Evolutionary conservation across 2,888 invertebrate genomes (phyloP).

Genomic region (Synergus umbraculus): DNA sequence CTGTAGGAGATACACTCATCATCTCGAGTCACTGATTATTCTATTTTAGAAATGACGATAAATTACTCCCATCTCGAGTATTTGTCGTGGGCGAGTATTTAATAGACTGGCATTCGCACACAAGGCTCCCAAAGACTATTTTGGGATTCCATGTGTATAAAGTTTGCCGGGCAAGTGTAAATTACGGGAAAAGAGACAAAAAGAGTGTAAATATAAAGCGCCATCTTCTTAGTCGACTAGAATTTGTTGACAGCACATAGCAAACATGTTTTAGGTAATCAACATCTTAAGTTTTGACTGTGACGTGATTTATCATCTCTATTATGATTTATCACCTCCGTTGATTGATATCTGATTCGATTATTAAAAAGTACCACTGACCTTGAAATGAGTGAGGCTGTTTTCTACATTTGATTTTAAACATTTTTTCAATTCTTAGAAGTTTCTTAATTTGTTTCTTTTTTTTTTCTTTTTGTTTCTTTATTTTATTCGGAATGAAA

Average conservation of each 20-base stretch:
- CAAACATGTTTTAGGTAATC: not conserved
- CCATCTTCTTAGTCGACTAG: slow-evolving; percentile 14
- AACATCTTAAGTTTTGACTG: not conserved
- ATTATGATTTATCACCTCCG: slow-evolving; percentile 1
- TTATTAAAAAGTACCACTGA: not conserved
- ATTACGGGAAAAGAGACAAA: slow-evolving; percentile 9
- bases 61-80: slow-evolving; percentile 25
- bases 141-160: slow-evolving; percentile 21
- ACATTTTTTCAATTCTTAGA: too few relatives aligned
- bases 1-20: slow-evolving; percentile 25
- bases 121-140: slow-evolving; percentile 26
- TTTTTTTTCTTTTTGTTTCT: too few relatives aligned
- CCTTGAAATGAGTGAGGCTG: not conserved
- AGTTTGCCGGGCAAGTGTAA: slow-evolving; percentile 16
- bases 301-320: slow-evolving; percentile 1
- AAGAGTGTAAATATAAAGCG: slow-evolving; percentile 4
- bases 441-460: too few relatives aligned
- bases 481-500: too few relatives aligned
- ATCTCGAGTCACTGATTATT: slow-evolving; percentile 37
- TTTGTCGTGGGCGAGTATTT: slow-evolving; percentile 38
- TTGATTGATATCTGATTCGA: slow-evolving; percentile 6
- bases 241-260: slow-evolving; percentile 25
- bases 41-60: slow-evolving; percentile 28
- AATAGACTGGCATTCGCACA: slow-evolving; percentile 31
- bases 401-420: not conserved